Conservation (phyloP, 2,113 vertebrate species). For the Oxygymnocypris stewartii region DNA sequence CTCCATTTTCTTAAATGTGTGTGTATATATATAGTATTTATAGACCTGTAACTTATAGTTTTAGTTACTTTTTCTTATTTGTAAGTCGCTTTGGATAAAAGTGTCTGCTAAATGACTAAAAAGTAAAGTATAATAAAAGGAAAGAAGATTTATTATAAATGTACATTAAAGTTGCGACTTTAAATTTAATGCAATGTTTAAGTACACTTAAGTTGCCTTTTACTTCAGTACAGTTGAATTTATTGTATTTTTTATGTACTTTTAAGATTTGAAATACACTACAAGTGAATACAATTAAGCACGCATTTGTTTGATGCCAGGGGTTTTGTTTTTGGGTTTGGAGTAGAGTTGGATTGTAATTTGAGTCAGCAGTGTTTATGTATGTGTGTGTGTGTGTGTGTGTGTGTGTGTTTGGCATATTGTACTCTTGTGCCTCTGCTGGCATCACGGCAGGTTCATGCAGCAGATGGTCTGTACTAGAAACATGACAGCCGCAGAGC, state of each 20-base stretch:
- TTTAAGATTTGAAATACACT: neutral
- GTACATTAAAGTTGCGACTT: too few species aligned
- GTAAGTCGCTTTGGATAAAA: too few species aligned
- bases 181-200: too few species aligned
- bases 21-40: too few species aligned
- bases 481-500: constrained; percentile 47
- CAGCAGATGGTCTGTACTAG: constrained; percentile 54
- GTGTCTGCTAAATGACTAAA: too few species aligned
- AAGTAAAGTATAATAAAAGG: too few species aligned
- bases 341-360: neutral
- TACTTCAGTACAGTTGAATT: neutral
- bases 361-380: neutral
- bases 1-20: too few species aligned
- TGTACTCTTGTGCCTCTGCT: constrained; percentile 47
- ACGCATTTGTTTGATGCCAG: neutral
- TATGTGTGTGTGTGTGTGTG: neutral
- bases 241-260: neutral
- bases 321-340: neutral
- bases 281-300: neutral
- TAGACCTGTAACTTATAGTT: too few species aligned
- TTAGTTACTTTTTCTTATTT: too few species aligned
- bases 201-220: neutral
- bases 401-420: constrained; percentile 33
- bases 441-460: constrained; percentile 35
- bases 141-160: too few species aligned